Evolutionary conservation across 2,113 vertebrate species (phyloP), one percentile per base, ranked within the genome.

Genomic region (Albula goreensis): DNA sequence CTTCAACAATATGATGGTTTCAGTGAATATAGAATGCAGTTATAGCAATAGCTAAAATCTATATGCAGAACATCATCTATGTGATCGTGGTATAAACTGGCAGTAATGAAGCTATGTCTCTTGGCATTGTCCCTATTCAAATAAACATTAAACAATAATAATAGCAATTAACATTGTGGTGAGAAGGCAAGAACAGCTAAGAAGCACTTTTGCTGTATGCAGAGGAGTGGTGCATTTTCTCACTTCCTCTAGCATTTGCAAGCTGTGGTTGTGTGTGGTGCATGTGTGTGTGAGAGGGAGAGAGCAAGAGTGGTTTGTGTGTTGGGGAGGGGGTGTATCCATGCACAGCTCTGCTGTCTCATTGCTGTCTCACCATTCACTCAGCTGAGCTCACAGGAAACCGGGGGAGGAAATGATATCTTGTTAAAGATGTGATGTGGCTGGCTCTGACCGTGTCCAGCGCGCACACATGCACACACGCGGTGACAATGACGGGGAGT

Each of bases 201-300:
- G 57, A 83, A 83, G 85, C 12, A 51, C 22, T 74, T 66, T 17
- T 48, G 83, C 66, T 5, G 31, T 49, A n/a, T 82, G 50, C 52
- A 74, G 74, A 50, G 8, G 4, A 56, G 53, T 56, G 12, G 53
- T 56, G 53, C 6, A 56, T 74, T n/a, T 50, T 82, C 82, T 83
- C 70, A 86, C 85, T 89, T 89, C 88, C 84, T 87, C 86, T 85
- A 77, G 74, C 78, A 41, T 78, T 19, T 86, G 80, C 57, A 83
- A 74, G 74, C 10, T 31, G n/a, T 74, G 70, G n/a, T 2, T 25
- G 70, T 31, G 70, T 74, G 70, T 31, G 70, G 50, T 11, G 22
- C 77, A 52, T 51, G 85, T 82, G 70, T 70, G 82, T 56, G 60
- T 82, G 48, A 77, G 79, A 84, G 83, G 56, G 78, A n/a, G 17